These are phyloP conservation scores for Hetaerina titia DNA, from an alignment of 2,888 invertebrate species.

Conservation along the genomic window DNA sequence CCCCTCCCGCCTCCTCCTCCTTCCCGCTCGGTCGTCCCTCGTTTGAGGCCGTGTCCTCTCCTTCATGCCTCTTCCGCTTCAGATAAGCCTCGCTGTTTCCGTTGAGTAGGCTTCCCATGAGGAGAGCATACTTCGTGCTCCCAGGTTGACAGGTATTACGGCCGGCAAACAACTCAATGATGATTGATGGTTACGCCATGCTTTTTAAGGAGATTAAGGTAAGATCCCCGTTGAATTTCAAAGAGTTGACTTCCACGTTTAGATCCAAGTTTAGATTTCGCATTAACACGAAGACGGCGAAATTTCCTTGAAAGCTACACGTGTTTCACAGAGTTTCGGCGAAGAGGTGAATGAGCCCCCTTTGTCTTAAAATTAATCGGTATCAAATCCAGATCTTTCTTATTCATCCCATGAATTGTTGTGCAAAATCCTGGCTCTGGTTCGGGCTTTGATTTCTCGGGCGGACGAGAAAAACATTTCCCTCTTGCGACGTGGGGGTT, in stretches of 20 bases:
- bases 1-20: not conserved
- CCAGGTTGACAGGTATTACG: slow-evolving; percentile 62
- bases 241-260: not conserved
- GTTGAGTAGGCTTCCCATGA: slow-evolving; percentile 44
- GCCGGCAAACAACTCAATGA: slow-evolving; percentile 63
- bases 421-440: not conserved
- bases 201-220: slow-evolving; percentile 48
- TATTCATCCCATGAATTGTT: not conserved
- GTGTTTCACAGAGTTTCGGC: not conserved
- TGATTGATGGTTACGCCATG: slow-evolving; percentile 49
- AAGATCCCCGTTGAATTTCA: slow-evolving; percentile 6
- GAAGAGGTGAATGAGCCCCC: not conserved
- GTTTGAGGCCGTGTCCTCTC: slow-evolving; percentile 18
- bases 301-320: not conserved
- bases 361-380: not conserved
- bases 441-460: not conserved
- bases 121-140: slow-evolving; percentile 56
- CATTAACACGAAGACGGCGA: not conserved
- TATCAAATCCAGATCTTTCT: not conserved
- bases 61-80: slow-evolving; percentile 45
- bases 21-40: not conserved
- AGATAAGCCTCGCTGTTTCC: slow-evolving; percentile 64
- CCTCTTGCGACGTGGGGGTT: not conserved
- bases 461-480: not conserved
- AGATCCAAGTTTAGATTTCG: slow-evolving; percentile 19